These are phyloP conservation scores for Acronicta alni DNA, from an alignment of 2,888 invertebrate species.

Conservation along the genomic window DNA sequence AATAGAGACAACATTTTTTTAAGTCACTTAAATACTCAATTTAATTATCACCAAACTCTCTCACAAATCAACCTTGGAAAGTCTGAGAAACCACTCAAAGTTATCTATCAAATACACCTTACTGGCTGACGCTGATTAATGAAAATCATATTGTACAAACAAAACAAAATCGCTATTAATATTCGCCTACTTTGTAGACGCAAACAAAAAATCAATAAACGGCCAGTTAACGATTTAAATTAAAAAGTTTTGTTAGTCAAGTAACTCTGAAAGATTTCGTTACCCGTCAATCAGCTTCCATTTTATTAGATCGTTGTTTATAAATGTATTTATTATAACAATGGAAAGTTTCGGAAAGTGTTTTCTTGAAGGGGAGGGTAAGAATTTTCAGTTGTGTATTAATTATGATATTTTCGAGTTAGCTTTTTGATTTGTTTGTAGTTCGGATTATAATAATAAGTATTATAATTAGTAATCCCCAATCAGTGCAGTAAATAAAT, in stretches of 20 bases:
- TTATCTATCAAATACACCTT: conserved; percentile 4
- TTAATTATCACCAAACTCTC: neutral
- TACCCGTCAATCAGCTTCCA: conserved; percentile 33
- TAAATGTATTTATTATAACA: conserved; percentile 16
- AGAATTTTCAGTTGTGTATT: neutral
- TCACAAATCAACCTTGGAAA: neutral
- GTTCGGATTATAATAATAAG: too few relatives aligned
- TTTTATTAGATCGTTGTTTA: conserved; percentile 37
- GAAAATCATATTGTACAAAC: conserved; percentile 30
- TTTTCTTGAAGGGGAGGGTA: conserved; percentile 1
- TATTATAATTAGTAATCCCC: too few relatives aligned
- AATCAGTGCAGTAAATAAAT: too few relatives aligned
- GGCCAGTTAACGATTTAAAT: conserved; percentile 43
- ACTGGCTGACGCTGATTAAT: conserved; percentile 25
- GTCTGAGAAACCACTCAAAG: conserved; percentile 5
- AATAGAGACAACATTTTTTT: too few relatives aligned
- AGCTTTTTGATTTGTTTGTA: neutral
- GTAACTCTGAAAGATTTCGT: conserved; percentile 45
- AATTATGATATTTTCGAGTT: neutral
- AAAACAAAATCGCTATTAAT: conserved; percentile 29
- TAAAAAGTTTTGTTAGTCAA: conserved; percentile 50
- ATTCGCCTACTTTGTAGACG: conserved; percentile 19
- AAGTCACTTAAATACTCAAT: too few relatives aligned
- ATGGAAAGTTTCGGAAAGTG: conserved; percentile 6
- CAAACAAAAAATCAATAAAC: conserved; percentile 55